A percentile compares a stretch with the other conserved stretches of the same genome.
Evolutionary conservation across 2,888 invertebrate genomes (phyloP).

Genomic region (Mechanitis messenoides): DNA sequence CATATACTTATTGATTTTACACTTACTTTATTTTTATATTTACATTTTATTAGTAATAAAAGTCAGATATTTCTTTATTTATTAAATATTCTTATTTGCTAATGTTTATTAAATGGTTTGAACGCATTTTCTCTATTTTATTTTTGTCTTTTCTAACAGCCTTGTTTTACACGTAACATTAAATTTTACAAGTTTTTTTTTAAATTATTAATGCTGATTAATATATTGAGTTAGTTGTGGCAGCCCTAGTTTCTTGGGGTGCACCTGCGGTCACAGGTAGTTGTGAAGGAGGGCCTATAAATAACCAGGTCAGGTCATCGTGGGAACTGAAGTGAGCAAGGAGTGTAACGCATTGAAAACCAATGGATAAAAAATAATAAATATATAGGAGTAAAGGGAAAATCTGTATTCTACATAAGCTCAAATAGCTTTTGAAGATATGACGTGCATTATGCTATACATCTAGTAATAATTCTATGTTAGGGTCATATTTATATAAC

Average conservation of each 20-base stretch:
- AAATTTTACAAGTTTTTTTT: background rate
- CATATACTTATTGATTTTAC: background rate
- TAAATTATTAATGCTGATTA: background rate
- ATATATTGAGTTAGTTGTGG: constrained; percentile 15
- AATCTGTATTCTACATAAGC: background rate
- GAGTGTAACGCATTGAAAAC: constrained; percentile 49
- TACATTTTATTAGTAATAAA: too few species aligned
- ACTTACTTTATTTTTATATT: background rate
- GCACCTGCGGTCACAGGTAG: constrained; percentile 72
- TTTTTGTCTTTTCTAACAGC: background rate
- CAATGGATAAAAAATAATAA: constrained; percentile 21
- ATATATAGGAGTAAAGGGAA: constrained; percentile 14
- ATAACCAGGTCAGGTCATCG: constrained; percentile 72
- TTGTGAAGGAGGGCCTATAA: constrained; percentile 66
- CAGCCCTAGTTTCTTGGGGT: constrained; percentile 63
- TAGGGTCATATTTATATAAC: too few species aligned
- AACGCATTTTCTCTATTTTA: background rate
- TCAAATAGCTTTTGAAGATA: background rate
- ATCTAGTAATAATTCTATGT: too few species aligned
- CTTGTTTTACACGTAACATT: background rate
- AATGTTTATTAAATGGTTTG: too few species aligned
- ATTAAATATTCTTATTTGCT: too few species aligned
- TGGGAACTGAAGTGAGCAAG: constrained; percentile 61
- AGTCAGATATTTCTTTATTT: too few species aligned
- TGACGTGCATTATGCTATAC: too few species aligned